Conservation (phyloP, 35 echinoderm and acorn worm genomes). For the Heliocidaris tuberculata region DNA sequence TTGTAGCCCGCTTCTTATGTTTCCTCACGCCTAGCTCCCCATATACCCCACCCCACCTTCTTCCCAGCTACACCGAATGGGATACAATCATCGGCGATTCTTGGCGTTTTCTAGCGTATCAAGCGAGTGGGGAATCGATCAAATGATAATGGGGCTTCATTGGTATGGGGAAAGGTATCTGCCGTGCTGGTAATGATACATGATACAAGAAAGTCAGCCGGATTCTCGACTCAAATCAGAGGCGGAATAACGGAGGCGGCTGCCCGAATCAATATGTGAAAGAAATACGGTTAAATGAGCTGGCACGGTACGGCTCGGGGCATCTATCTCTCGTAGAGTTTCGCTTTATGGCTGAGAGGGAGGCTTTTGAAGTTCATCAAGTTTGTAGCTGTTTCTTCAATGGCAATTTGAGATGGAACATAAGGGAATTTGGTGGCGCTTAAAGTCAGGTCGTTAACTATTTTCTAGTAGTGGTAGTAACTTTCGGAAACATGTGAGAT, state of each 20-base stretch:
- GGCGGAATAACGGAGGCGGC: background rate
- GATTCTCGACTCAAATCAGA: background rate
- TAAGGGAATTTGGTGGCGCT: too few species aligned
- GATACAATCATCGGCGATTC: background rate
- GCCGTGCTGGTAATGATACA: background rate
- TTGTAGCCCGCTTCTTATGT: too few species aligned
- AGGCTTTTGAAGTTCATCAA: background rate
- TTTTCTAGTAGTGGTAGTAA: too few species aligned
- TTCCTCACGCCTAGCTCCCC: too few species aligned
- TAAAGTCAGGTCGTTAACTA: too few species aligned
- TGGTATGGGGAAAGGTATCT: background rate
- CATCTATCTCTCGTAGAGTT: background rate
- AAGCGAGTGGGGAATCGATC: background rate
- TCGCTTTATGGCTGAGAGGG: background rate
- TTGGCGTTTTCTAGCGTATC: background rate
- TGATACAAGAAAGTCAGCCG: background rate
- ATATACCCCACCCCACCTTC: too few species aligned
- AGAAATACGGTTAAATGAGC: background rate
- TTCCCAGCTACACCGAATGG: too few species aligned
- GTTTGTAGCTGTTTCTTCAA: too few species aligned
- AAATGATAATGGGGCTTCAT: background rate
- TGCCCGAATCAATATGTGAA: background rate
- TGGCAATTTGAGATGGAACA: too few species aligned
- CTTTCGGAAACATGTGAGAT: too few species aligned
- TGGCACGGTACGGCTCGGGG: background rate